Conservation (phyloP, 2,113 vertebrate species). For the Gadus macrocephalus region DNA sequence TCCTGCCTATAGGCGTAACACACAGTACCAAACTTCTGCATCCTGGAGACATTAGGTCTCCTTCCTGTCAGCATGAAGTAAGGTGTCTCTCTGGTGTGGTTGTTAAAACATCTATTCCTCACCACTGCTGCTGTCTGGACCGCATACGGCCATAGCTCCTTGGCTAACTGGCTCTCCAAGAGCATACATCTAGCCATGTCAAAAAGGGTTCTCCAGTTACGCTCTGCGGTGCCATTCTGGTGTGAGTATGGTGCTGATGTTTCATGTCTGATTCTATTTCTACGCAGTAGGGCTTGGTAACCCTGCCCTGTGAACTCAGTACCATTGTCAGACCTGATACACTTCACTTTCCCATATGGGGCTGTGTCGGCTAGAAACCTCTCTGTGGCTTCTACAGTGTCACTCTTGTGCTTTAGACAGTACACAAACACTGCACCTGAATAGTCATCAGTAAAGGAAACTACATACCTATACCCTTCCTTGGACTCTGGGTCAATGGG, state of each 20-base stretch:
- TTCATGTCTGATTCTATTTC: too few species aligned
- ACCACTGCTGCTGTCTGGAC: neutral
- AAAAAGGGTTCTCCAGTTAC: neutral
- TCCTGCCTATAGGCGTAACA: neutral
- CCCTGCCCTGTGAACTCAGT: too few species aligned
- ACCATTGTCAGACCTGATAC: too few species aligned
- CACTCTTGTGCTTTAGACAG: neutral
- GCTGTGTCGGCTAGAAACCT: slow-evolving; percentile 1
- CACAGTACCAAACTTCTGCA: neutral
- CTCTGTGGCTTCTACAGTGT: neutral
- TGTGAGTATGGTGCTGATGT: too few species aligned
- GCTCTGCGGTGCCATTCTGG: neutral
- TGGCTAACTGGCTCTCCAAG: too few species aligned
- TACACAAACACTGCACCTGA: neutral
- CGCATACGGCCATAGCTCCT: too few species aligned
- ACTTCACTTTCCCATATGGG: neutral
- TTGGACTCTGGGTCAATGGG: neutral
- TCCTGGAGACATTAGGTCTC: neutral
- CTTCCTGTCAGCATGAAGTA: neutral
- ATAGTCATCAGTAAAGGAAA: slow-evolving; percentile 1
- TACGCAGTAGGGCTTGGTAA: neutral
- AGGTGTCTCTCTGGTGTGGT: neutral
- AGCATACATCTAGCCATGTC: too few species aligned
- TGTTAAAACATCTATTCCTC: neutral
- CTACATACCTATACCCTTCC: neutral